Base-by-base conservation (phyloP, 2,113 vertebrate species). In the Scomber scombrus region DNA sequence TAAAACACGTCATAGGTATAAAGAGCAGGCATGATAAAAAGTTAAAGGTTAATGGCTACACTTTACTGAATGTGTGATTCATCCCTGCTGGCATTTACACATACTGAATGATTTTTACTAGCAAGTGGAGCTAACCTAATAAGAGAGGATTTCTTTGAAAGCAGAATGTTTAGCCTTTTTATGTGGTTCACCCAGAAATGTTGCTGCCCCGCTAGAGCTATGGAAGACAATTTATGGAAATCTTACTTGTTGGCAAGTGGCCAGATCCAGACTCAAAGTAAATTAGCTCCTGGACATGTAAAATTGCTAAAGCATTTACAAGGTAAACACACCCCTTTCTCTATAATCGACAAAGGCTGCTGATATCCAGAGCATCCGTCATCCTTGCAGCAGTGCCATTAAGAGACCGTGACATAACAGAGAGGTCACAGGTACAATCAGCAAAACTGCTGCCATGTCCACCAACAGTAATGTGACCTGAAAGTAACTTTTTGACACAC, bases 391-490 rank as follows among this genome's bases (percentile, higher is more conserved):
- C 31, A n/a, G 69, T 21, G 9, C 54, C 65, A 29, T 3, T 47
- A 23, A 26, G 55, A 49, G 51, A n/a, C n/a, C 13, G 47, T 29
- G 64, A 31, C 34, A 3, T 26, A 31, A 46, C 58, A 71, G 45
- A 68, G 15, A 45, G 64, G 75, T 63, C 77, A 72, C 65, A 78
- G 65, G 6, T 71, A 69, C 45, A n/a, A 60, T 40, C 26, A 43
- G 6, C n/a, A 21, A 40, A 21, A 43, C 47, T 45, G 62, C 50
- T 12, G 34, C 26, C 56, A 3, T 64, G 63, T 58, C 79, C 46
- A 40, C 79, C 46, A 40, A 49, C 64, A 71, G 82, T 61, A 65
- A 51, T 31, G 58, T 67, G 73, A 69, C 64, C 63, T 71, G 74
- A 40, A 40, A 40, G 7, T 40, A 40, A 40, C 8, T 8, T 40